phyloP scores from a whole-genome alignment of 2,797 vertebrate species.

The Halcyon chelicuti region DNA sequence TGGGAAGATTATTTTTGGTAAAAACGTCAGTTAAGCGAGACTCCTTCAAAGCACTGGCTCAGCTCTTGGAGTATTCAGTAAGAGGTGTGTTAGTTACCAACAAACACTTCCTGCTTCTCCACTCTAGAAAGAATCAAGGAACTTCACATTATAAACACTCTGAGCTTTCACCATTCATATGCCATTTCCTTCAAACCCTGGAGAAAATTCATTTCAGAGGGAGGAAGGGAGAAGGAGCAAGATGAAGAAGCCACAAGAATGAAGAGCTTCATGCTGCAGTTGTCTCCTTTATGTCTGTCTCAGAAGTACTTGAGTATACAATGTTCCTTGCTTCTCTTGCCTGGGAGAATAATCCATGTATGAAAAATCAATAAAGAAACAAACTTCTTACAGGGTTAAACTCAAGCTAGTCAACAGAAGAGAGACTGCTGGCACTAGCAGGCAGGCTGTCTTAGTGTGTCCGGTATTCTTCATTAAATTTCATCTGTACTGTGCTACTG shows the following conservation, averaged over 20 bases:
- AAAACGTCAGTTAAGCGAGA: neutral
- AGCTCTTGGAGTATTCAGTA: neutral
- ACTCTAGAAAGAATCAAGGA: neutral
- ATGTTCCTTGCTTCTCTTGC: neutral
- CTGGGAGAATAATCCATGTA: neutral
- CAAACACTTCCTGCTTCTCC: rapidly evolving
- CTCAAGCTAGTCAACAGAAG: neutral
- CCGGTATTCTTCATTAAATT: neutral
- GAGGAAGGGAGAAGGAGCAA: neutral
- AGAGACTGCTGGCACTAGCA: neutral
- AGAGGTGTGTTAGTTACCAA: neutral
- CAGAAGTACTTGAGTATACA: neutral
- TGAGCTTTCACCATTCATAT: neutral
- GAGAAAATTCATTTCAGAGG: neutral
- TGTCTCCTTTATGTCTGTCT: neutral
- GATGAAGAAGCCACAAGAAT: neutral
- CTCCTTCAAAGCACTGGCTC: neutral
- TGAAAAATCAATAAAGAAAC: neutral
- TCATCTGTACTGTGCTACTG: neutral
- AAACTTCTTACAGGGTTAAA: neutral
- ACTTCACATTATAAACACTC: neutral
- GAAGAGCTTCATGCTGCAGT: neutral
- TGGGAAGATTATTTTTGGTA: neutral
- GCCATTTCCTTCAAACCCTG: neutral
- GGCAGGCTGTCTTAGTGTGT: neutral